These are phyloP conservation scores for Ormyrus pomaceus DNA, from an alignment of 2,888 invertebrate species.

Conservation along the genomic window DNA sequence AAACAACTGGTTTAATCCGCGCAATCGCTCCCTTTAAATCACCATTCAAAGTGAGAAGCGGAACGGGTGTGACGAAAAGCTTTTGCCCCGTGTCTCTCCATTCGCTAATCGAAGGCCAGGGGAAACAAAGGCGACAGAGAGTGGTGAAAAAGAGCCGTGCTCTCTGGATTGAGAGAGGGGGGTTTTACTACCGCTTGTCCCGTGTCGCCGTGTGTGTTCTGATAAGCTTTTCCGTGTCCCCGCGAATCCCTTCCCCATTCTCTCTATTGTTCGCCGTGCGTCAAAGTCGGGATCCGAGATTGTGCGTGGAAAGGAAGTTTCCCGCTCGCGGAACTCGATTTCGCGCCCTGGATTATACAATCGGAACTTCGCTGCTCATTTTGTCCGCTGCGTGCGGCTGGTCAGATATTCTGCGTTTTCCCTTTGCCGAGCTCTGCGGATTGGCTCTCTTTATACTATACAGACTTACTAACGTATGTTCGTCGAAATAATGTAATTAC, in stretches of 20 bases:
- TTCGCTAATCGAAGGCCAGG: slow-evolving; percentile 56
- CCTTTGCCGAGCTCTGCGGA: not conserved
- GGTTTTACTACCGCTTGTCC: slow-evolving; percentile 60
- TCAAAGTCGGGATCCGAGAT: too few species aligned
- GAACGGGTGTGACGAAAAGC: slow-evolving; percentile 55
- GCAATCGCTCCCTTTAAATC: slow-evolving; percentile 54
- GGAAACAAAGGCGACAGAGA: slow-evolving; percentile 30
- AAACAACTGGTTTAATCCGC: slow-evolving; percentile 60
- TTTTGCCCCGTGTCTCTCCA: not conserved
- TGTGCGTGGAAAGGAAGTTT: too few species aligned
- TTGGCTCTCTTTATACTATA: not conserved
- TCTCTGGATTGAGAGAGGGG: slow-evolving; percentile 11
- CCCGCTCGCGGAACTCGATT: too few species aligned
- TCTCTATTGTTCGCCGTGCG: slow-evolving; percentile 11
- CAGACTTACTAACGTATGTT: too few species aligned
- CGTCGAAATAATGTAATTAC: too few species aligned
- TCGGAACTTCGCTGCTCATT: not conserved
- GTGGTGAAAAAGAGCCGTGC: not conserved
- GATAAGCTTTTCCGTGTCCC: slow-evolving; percentile 62
- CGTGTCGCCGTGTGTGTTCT: slow-evolving; percentile 61
- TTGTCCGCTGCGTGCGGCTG: not conserved
- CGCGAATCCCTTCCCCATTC: slow-evolving; percentile 30
- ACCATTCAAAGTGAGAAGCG: slow-evolving; percentile 52
- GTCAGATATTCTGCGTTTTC: not conserved
- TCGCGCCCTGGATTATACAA: too few species aligned